Percentiles rank a stretch among this genome's conserved stretches.
phyloP scores from a whole-genome alignment of 2,888 invertebrate genomes.

The Mechanitis mazaeus region DNA sequence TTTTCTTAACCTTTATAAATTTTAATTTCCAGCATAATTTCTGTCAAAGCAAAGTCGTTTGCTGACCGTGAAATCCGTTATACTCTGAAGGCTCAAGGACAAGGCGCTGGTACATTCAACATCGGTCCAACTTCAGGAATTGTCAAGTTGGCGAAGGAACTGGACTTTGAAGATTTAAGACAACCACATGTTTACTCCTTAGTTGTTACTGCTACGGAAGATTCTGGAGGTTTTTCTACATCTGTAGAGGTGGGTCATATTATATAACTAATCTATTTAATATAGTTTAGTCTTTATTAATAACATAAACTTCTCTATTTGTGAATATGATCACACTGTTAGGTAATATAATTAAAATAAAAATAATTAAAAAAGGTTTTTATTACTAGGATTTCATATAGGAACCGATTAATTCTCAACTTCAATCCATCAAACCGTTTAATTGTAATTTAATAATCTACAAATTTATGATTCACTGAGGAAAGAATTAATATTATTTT shows the following conservation, averaged over 20 bases:
- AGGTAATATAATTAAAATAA: too few species aligned
- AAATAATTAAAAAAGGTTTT: too few species aligned
- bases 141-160: slow-evolving; percentile 94
- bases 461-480: too few species aligned
- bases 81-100: slow-evolving; percentile 94
- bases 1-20: neutral
- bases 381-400: too few species aligned
- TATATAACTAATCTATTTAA: too few species aligned
- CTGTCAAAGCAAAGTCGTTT: slow-evolving; percentile 97
- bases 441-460: too few species aligned
- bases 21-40: slow-evolving; percentile 86
- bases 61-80: slow-evolving; percentile 98
- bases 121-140: slow-evolving; percentile 96
- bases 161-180: slow-evolving; percentile 97
- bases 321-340: too few species aligned
- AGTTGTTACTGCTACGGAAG: slow-evolving; percentile 96
- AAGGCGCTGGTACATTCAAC: slow-evolving; percentile 96
- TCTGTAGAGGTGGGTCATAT: slow-evolving; percentile 86
- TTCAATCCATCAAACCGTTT: too few species aligned
- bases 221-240: slow-evolving; percentile 97
- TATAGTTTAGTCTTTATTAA: too few species aligned
- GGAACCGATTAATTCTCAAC: too few species aligned
- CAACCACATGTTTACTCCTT: slow-evolving; percentile 96
- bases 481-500: too few species aligned
- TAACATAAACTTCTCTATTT: too few species aligned